Evolutionary conservation across 2,113 vertebrate genomes (phyloP).

Genomic region (Raphicerus campestris): DNA sequence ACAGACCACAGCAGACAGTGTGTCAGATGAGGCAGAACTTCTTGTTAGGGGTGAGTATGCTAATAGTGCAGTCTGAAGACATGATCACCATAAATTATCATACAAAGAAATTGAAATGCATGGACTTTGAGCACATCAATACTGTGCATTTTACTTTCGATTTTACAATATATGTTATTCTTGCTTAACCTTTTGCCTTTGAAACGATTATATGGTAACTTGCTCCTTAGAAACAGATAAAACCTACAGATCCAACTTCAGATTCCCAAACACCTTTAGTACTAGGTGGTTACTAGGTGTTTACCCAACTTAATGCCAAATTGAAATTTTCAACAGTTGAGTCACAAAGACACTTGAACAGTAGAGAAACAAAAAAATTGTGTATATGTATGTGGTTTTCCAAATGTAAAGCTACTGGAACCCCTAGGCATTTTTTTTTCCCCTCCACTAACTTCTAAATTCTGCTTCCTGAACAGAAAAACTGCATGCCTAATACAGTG

Average conservation of each 20-base stretch:
- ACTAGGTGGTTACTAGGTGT: background rate
- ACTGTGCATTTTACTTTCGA: slow-evolving; percentile 4
- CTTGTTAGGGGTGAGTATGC: slow-evolving; percentile 94
- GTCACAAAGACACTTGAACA: background rate
- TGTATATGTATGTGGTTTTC: background rate
- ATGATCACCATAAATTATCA: slow-evolving; percentile 58
- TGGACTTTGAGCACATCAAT: background rate
- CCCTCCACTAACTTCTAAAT: background rate
- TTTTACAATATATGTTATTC: slow-evolving; percentile 44
- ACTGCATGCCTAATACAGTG: background rate
- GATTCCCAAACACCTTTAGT: background rate
- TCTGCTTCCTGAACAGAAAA: slow-evolving; percentile 7
- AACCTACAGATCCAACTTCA: slow-evolving; percentile 15
- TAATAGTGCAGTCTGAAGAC: slow-evolving; percentile 52
- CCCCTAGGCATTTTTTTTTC: background rate
- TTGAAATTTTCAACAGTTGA: background rate
- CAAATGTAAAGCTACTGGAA: slow-evolving; percentile 21
- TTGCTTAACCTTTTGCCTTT: slow-evolving; percentile 61
- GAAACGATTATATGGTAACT: slow-evolving; percentile 44
- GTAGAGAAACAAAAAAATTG: background rate
- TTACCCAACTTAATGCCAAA: background rate
- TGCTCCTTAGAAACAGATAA: slow-evolving; percentile 16
- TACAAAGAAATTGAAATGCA: slow-evolving; percentile 43
- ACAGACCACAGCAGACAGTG: slow-evolving; percentile 92
- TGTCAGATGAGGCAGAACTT: slow-evolving; percentile 91